Evolutionary conservation across 2,888 invertebrate genomes (phyloP), one percentile per base, ranked within the genome.

Genomic region (Trichogramma dendrolimi): DNA sequence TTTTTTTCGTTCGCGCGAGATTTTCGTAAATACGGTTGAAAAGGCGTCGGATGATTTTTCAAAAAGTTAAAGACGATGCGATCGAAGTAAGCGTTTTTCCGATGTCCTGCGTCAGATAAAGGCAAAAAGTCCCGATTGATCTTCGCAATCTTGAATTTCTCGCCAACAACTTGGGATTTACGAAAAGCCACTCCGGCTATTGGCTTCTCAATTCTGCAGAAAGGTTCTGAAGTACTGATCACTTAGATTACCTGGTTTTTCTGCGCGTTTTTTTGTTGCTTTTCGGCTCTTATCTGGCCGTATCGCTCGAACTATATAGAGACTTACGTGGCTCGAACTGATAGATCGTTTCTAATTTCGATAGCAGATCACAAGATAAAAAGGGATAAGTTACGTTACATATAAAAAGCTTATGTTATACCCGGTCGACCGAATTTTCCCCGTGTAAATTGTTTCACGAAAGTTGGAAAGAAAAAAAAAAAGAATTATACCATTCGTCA

Each of bases 181-280:
- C 39, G 10, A 41, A 55, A 62, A 62, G 54, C 58, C 58, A 42
- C 51, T 58, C 40, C 14, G 58, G 39, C 58, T 48, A 62, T 58
- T 51, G 50, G 46, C 58, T 40, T 48, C 48, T 58, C 50, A 57
- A 61, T 38, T 50, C 50, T 58, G 38, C 44, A 49, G 27, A 58
- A 61, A 41, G 44, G 51, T 47, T 55, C 58, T 11, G 46, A 14
- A 54, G 58, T 43, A 14, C 55, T 55, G 62, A 58, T 62, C 55
- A 58, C 51, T 58, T 48, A 55, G 62, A 62, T 58, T 62, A 58
- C 47, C 41, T 8, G 44, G 46, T 41, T 54, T 62, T 54, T 40
- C 47, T 47, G 11, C 47, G 8, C 41, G 46, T 38, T 7, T 6
- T 8, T 42, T 52, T 27, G 27, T 52, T 14, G 14, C 14, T 14